Conservation (phyloP, 2,113 vertebrate genomes). For the Pardalotus punctatus region DNA sequence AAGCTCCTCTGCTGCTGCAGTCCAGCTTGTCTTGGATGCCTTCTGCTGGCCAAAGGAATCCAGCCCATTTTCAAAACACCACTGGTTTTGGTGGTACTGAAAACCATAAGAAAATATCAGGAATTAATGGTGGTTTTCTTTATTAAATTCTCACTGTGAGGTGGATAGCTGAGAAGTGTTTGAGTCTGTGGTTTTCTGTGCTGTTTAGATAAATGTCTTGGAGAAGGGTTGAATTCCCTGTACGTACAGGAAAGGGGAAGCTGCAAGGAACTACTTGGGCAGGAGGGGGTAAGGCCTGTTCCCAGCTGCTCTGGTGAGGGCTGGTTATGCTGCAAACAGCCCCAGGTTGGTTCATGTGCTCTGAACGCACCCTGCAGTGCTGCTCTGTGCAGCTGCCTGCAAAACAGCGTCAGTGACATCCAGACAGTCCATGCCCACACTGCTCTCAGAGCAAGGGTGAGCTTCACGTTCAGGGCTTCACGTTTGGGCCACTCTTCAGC, state of each 20-base stretch:
- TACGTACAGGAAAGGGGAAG: fast-evolving
- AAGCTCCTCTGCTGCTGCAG: background rate
- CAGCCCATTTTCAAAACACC: background rate
- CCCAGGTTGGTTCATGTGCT: fast-evolving
- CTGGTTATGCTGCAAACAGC: background rate
- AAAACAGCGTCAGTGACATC: too few relatives aligned
- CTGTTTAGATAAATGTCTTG: background rate
- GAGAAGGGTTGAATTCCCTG: background rate
- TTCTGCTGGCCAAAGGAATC: background rate
- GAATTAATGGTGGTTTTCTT: background rate
- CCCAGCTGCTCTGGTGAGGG: background rate
- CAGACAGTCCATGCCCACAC: background rate
- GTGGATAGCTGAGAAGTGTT: background rate
- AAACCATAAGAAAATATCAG: background rate
- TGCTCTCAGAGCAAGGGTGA: background rate
- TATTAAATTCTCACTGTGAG: background rate
- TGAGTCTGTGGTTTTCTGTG: background rate
- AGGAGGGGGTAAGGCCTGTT: background rate
- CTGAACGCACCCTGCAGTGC: background rate
- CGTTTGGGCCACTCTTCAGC: background rate
- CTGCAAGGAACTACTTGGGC: background rate
- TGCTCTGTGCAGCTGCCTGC: background rate
- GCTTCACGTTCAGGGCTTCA: background rate
- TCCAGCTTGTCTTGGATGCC: background rate
- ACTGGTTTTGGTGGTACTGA: background rate